A percentile compares a stretch with the other conserved stretches of the same genome.
Conservation (phyloP, 1,140 invertebrate genomes). For the Pseudobourletiella spinata region DNA sequence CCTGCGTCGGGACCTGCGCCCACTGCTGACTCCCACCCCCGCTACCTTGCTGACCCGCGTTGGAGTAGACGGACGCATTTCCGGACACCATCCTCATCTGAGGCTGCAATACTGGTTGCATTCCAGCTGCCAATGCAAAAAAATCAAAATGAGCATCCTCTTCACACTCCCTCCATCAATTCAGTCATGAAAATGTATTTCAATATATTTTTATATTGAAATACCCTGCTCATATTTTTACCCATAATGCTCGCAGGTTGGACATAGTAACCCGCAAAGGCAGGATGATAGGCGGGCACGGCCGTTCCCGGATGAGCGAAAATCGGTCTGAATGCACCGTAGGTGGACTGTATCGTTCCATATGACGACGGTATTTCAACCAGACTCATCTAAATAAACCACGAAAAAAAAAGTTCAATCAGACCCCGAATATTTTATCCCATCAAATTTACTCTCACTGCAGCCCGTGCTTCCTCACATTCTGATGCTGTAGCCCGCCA, state of each 20-base stretch:
- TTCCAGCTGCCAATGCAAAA: not conserved
- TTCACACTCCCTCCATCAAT: not conserved
- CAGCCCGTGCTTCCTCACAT: too few relatives aligned
- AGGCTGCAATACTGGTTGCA: constrained; percentile 1
- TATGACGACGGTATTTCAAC: constrained; percentile 13
- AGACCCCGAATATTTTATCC: too few relatives aligned
- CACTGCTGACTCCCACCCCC: not conserved
- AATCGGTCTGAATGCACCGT: constrained; percentile 24
- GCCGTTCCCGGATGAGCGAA: constrained; percentile 16
- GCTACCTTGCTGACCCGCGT: not conserved
- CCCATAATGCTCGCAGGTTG: constrained; percentile 23
- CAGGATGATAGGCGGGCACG: constrained; percentile 18
- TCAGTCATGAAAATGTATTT: not conserved
- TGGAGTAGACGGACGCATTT: not conserved
- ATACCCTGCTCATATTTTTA: constrained; percentile 4
- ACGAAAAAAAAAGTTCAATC: too few relatives aligned
- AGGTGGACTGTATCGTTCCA: constrained; percentile 16
- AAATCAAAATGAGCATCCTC: not conserved
- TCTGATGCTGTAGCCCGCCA: constrained; percentile 5
- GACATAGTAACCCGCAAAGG: constrained; percentile 24
- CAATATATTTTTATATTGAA: too few relatives aligned
- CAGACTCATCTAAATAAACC: constrained; percentile 15
- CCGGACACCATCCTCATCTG: not conserved
- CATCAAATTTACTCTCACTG: too few relatives aligned
- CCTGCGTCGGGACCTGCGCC: not conserved